Evolutionary conservation across 2,888 invertebrate genomes (phyloP), one percentile per base, ranked within the genome.

Genomic region (Eumerus sabulonum): DNA sequence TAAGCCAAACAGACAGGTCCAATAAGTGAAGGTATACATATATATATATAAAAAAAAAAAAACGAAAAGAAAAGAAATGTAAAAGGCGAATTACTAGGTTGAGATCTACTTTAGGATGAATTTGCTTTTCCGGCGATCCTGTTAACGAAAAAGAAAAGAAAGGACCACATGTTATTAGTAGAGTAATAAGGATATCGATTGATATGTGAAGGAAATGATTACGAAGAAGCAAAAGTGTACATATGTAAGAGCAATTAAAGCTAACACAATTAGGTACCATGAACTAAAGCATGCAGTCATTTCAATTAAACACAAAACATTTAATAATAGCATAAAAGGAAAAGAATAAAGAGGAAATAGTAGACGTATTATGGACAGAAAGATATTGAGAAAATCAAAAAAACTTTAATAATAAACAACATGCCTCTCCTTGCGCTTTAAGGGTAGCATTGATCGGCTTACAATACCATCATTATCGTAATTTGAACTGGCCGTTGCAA

Each of bases 101-200:
- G 64, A 51, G 59, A 53, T 70, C 70, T 44, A 60, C 48, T 74
- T 79, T 74, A 79, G 70, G 79, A 79, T 50, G 79, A 79, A 74
- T 74, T 79, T 79, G 79, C 74, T 66, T 68, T 79, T 74, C 70
- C 79, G 48, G 73, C 74, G 68, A 74, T 79, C 68, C 79, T 79
- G 74, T 13, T 73, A 68, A 12, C 16, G 47, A 35, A 50, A 9
- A 60, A 66, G n/a, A 47, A 11, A 62, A 12, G 7, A 38, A n/a
- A 11, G n/a, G 40, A n/a, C 1, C n/a, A n/a, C n/a, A n/a, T n/a
- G n/a, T n/a, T n/a, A n/a, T n/a, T n/a, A n/a, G n/a, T n/a, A n/a
- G n/a, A n/a, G n/a, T n/a, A n/a, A n/a, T n/a, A n/a, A n/a, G n/a
- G n/a, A n/a, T n/a, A n/a, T n/a, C n/a, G n/a, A n/a, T n/a, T n/a